Evolutionary conservation across 2,113 vertebrate species (phyloP), one percentile per base, ranked within the genome.

Genomic region (Psephotus haematonotus): DNA sequence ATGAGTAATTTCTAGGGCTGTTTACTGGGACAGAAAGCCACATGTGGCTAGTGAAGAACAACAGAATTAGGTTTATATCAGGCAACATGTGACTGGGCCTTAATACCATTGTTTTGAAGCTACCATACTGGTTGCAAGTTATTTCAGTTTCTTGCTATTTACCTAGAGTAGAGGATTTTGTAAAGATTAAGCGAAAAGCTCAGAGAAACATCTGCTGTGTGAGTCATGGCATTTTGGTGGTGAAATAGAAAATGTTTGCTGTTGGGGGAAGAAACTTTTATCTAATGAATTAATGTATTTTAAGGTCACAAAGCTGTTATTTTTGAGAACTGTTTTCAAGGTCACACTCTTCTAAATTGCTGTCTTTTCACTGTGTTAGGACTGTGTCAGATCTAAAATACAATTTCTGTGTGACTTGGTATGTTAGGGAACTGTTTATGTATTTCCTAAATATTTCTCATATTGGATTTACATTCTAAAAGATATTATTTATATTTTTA

Each of bases 151-250:
- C 55, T 88, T 96, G 76, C 47, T 95, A 81, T 95, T 92, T 94
- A 69, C 68, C 82, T 83, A 41, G 60, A 71, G 35, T 31, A 63
- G 53, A 86, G 10, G 33, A 35, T 83, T 88, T 86, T 83, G 35
- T 71, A 68, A 46, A 81, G 86, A 91, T 80, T 80, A 94, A 87
- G 64, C 72, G 43, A 41, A 84, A 88, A 94, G 60, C 88, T 78
- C 88, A 62, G 65, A 82, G 72, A 90, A 95, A 75, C 88, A 94
- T 83, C 92, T 94, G 88, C 86, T 94, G 46, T 80, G 84, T 82
- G 69, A 88, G 80, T 95, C 77, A 8, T 93, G 95, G 94, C 80
- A 93, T 95, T 96, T 96, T 71, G 37, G 43, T 96, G 52, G 49
- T 86, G 81, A 78, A 88, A 88, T 84, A 49, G 90, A 82, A 88